Base-by-base conservation (phyloP, 2,113 vertebrate genomes). In the Myodes glareolus region DNA sequence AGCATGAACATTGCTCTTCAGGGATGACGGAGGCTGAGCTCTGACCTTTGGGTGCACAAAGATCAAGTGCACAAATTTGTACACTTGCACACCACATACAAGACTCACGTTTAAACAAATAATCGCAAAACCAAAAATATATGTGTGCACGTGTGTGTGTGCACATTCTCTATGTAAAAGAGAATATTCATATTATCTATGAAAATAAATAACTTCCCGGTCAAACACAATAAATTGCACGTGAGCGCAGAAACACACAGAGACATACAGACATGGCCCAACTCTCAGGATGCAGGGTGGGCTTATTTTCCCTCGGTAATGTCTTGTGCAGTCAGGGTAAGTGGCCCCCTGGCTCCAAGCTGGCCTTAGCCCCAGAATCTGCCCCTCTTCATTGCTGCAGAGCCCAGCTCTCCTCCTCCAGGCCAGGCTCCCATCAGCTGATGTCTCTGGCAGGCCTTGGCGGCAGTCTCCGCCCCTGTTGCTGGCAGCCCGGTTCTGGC, bases 381-480 rank as follows among this genome's bases (percentile, higher is more conserved):
- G 47, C 27, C 33, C 72, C 61, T n/a, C 21, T 77, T 68, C 50
- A 0, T 77, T 61, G 11, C 90, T 27, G 1, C 13, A 94, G 95
- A 91, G 90, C 87, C 80, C 94, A 82, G 91, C 95, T 42, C 96
- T 95, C 97, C 80, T 68, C 91, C 97, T 96, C 73, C 94, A 97
- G 95, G 94, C 90, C 29, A 58, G 12, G 68, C 97, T 92, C 67
- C 98, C 94, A 96, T 96, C 92, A 97, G 97, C 98, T 97, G 98
- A 98, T 97, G 50, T 70, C 70, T 97, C 97, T 97, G 97, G 98
- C 98, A 98, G 97, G 94, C 97, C 97, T 72, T 33, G 70, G 94
- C 95, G 94, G 95, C 97, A 98, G 98, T 31, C 98, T 97, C 97
- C 97, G 97, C 98, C 98, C 95, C 75, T 96, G 89, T 52, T 89